Evolutionary conservation across 2,113 vertebrate species (phyloP).

Genomic region (Athene noctua): DNA sequence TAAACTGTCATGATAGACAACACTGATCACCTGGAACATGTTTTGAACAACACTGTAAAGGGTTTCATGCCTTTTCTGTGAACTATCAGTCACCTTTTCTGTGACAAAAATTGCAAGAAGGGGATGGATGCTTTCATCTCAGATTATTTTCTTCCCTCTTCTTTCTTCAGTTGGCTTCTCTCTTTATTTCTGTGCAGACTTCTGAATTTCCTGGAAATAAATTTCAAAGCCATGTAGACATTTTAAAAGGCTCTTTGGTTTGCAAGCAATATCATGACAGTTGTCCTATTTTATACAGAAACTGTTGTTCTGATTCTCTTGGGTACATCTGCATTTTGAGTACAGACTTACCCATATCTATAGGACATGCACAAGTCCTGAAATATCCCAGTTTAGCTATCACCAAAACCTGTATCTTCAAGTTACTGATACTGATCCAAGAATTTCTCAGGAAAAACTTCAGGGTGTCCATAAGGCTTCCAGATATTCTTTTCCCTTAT

Average conservation of each 20-base stretch:
- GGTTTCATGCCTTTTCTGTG: neutral
- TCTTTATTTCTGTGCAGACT: neutral
- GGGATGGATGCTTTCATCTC: neutral
- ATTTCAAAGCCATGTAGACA: neutral
- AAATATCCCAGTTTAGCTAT: neutral
- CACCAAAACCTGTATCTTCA: neutral
- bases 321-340: neutral
- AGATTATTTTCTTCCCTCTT: neutral
- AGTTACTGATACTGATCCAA: neutral
- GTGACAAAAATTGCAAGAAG: neutral
- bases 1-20: neutral
- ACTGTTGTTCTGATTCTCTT: neutral
- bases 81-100: neutral
- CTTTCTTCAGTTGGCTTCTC: neutral
- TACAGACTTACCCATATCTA: neutral
- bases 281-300: neutral
- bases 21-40: neutral
- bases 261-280: neutral
- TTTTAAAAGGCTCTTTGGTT: neutral
- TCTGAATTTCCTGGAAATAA: neutral
- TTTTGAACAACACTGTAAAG: neutral
- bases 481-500: neutral
- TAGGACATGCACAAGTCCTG: neutral
- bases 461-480: neutral
- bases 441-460: neutral